phyloP scores from a whole-genome alignment of 2,797 vertebrate species.

The Orientallactaga sibirica region DNA sequence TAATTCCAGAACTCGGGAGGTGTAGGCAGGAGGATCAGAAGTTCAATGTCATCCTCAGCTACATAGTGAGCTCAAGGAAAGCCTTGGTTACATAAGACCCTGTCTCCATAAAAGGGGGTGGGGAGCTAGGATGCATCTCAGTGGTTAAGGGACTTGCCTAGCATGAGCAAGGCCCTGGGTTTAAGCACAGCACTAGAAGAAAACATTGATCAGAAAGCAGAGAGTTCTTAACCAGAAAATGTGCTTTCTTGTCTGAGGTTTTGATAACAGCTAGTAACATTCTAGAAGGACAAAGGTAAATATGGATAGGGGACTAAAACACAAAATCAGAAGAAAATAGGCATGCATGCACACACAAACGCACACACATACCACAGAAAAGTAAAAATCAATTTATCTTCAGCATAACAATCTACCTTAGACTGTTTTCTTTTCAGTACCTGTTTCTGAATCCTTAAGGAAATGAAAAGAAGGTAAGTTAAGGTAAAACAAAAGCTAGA shows the following conservation, averaged over 20 bases:
- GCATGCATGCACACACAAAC: not conserved
- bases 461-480: constrained; percentile 50
- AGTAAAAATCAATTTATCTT: constrained; percentile 27
- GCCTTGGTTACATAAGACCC: too few species aligned
- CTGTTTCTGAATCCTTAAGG: constrained; percentile 46
- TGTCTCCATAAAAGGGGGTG: too few species aligned
- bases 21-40: too few species aligned
- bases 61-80: too few species aligned
- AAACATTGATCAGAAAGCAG: not conserved
- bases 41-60: too few species aligned
- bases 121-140: not conserved
- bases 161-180: not conserved
- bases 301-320: not conserved
- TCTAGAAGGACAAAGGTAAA: not conserved
- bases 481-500: not conserved
- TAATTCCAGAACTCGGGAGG: too few species aligned
- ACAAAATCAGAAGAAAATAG: not conserved
- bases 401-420: not conserved
- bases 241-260: not conserved
- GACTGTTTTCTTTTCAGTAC: constrained; percentile 21
- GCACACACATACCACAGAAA: not conserved
- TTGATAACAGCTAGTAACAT: constrained; percentile 36
- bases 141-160: too few species aligned
- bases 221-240: not conserved
- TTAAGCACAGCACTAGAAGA: not conserved